phyloP scores from a whole-genome alignment of 37 sponge, comb jelly and placozoan species.

The Beroe ovata region DNA sequence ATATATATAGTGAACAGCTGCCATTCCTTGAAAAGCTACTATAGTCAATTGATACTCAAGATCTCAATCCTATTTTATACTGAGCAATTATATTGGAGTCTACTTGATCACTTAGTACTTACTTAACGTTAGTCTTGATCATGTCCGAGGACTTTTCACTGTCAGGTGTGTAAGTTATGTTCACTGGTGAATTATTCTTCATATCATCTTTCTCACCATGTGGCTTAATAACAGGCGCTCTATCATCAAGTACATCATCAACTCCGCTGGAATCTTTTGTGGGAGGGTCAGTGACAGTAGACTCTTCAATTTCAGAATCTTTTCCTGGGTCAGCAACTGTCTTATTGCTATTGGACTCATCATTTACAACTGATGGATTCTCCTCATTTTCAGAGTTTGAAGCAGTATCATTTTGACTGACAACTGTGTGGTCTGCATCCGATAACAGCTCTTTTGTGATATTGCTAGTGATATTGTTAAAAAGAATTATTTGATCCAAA shows the following conservation, averaged over 20 bases:
- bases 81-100: no score
- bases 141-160: neutral
- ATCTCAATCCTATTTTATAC: no score
- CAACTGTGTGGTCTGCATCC: no score
- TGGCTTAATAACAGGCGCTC: neutral
- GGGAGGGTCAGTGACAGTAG: no score
- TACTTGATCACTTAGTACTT: no score
- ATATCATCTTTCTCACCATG: neutral
- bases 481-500: no score
- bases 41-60: no score
- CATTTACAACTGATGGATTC: neutral
- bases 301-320: neutral
- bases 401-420: neutral
- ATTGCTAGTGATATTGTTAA: no score
- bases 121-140: no score
- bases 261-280: no score
- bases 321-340: neutral
- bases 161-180: neutral
- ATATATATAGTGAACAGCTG: no score
- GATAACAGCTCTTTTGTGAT: no score
- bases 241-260: neutral
- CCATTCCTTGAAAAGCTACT: neutral
- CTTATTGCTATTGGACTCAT: neutral
- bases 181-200: neutral
- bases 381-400: neutral